A percentile compares a stretch with the other conserved stretches of the same genome.
Conservation (phyloP, 2,113 vertebrate species). For the Toxotes jaculatrix region DNA sequence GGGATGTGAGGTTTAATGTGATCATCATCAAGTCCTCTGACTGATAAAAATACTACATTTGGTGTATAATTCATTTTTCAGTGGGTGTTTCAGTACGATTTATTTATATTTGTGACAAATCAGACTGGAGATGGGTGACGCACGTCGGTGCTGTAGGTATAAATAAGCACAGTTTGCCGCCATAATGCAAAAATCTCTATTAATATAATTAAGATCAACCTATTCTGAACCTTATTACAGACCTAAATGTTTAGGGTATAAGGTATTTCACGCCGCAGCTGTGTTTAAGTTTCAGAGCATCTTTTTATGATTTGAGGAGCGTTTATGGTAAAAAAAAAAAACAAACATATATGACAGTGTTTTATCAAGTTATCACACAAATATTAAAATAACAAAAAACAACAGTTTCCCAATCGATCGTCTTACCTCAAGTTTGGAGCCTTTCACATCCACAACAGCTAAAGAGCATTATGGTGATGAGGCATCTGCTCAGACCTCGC, state of each 20-base stretch:
- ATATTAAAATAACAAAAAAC: background rate
- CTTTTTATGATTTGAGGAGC: background rate
- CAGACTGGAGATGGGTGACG: constrained; percentile 1
- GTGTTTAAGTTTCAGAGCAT: background rate
- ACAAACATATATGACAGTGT: background rate
- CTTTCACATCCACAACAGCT: background rate
- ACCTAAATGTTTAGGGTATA: background rate
- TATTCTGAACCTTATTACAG: background rate
- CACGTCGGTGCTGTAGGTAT: background rate
- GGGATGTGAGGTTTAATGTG: background rate
- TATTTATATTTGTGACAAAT: background rate
- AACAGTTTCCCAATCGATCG: accelerated
- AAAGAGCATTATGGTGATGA: constrained; percentile 1
- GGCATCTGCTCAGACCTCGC: constrained; percentile 2
- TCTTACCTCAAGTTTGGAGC: constrained; percentile 56
- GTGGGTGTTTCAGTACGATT: background rate
- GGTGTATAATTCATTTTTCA: background rate
- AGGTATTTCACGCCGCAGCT: background rate
- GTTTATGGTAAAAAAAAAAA: accelerated
- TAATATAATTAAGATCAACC: background rate
- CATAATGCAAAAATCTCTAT: background rate
- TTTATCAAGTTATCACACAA: background rate
- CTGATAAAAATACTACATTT: background rate
- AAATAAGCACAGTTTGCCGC: background rate
- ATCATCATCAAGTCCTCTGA: constrained; percentile 2